phyloP scores from a whole-genome alignment of 2,113 vertebrate genomes.

The Chrysemys picta region DNA sequence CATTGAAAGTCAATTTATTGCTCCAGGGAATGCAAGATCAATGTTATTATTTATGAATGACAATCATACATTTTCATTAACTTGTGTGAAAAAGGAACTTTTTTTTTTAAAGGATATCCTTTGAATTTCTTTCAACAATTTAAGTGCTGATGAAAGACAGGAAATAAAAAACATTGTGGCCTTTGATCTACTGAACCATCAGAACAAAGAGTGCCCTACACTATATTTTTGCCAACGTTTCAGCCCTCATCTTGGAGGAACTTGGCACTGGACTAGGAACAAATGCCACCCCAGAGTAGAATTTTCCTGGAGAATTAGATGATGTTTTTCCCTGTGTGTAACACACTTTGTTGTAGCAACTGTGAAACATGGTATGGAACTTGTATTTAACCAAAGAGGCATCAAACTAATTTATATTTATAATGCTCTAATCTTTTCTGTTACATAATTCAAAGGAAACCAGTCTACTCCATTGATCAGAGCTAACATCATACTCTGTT shows the following conservation, averaged over 20 bases:
- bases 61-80: constrained; percentile 41
- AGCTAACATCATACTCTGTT: neutral
- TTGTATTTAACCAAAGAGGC: neutral
- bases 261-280: neutral
- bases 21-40: constrained; percentile 23
- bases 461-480: neutral
- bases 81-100: constrained; percentile 4
- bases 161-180: neutral
- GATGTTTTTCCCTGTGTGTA: neutral
- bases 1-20: constrained; percentile 9
- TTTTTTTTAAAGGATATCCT: neutral
- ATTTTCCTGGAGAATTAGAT: neutral
- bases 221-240: neutral
- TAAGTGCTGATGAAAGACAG: neutral
- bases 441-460: neutral
- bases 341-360: neutral
- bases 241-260: neutral
- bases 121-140: neutral
- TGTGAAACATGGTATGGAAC: neutral
- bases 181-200: neutral
- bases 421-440: neutral
- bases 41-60: constrained; percentile 31
- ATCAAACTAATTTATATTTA: neutral
- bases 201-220: neutral
- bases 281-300: neutral